Percentiles rank a stretch among this genome's conserved stretches.
Evolutionary conservation across 1,140 invertebrate genomes (phyloP).

Genomic region (Papilio polytes): DNA sequence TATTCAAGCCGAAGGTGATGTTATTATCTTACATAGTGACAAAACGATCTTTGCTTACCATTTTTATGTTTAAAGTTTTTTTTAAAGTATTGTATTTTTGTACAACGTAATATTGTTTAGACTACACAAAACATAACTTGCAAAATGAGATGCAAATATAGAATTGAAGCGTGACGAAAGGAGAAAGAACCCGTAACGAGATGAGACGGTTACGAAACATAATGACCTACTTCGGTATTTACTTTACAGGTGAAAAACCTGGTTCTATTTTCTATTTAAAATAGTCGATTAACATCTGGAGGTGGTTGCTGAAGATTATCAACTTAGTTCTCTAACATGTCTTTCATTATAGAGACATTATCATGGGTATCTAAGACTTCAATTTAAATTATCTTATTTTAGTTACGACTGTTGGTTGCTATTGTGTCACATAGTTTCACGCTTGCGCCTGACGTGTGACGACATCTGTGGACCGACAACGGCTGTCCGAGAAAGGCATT

Average conservation of each 20-base stretch:
- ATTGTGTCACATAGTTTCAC: background rate
- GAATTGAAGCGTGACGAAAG: background rate
- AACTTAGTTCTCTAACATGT: background rate
- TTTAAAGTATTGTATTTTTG: no score
- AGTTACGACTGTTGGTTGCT: background rate
- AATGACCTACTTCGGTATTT: background rate
- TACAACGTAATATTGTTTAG: background rate
- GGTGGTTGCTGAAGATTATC: no score
- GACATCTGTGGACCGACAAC: constrained; percentile 47
- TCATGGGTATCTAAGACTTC: background rate
- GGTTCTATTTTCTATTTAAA: background rate
- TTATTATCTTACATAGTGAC: no score
- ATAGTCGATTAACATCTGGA: background rate
- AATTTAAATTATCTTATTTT: background rate
- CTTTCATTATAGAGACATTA: background rate
- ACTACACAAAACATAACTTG: background rate
- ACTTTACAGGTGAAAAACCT: background rate
- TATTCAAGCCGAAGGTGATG: no score
- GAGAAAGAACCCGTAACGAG: background rate
- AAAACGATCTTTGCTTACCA: no score
- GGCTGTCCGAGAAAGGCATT: constrained; percentile 50
- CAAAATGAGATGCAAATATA: constrained; percentile 1
- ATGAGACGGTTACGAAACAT: background rate
- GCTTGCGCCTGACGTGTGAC: constrained; percentile 30
- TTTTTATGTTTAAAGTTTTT: no score